Base-by-base conservation (phyloP, 1,140 invertebrate genomes). In the Tetramorium parvispinum region DNA sequence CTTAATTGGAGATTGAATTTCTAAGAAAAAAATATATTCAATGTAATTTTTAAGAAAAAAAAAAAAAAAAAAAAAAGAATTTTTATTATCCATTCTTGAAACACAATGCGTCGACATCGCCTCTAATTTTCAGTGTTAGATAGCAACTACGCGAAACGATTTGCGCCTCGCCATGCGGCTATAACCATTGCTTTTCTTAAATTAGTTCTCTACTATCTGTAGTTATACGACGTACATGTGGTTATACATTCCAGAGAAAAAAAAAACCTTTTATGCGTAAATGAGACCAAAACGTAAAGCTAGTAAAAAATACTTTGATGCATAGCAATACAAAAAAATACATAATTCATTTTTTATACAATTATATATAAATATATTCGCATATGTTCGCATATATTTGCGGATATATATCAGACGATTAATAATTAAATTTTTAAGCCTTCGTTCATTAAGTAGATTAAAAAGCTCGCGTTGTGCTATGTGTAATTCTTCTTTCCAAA, bases 81-180 rank as follows among this genome's bases (percentile, higher is more conserved):
- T 37, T 13, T 27, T 5, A 6, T 27, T 61, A 59, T 32, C 10
- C 10, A 57, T 40, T 11, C n/a, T 8, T 16, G 73, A 24, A 27
- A 1, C n/a, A 4, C 32, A 32, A 32, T 32, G 32, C 0, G 32
- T 11, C 11, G 18, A 40, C 6, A 21, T 24, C 11, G n/a, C 24
- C 55, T 40, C 21, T 76, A 43, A 59, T 61, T 43, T 76, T 59
- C 55, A 76, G 24, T 43, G 21, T 59, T 59, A 76, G n/a, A 57
- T n/a, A n/a, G n/a, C 18, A 55, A 59, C 21, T 49, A 2, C 16
- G 18, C 27, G 37, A 32, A 32, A 53, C 10, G 11, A 53, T 32
- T 51, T 55, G 32, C 6, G 32, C 11, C 24, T 32, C 10, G 49
- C n/a, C 51, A 55, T 21, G 51, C n/a, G 32, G 18, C 55, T 21